phyloP scores from a whole-genome alignment of 2,888 invertebrate species.

The Epinotia demarniana region DNA sequence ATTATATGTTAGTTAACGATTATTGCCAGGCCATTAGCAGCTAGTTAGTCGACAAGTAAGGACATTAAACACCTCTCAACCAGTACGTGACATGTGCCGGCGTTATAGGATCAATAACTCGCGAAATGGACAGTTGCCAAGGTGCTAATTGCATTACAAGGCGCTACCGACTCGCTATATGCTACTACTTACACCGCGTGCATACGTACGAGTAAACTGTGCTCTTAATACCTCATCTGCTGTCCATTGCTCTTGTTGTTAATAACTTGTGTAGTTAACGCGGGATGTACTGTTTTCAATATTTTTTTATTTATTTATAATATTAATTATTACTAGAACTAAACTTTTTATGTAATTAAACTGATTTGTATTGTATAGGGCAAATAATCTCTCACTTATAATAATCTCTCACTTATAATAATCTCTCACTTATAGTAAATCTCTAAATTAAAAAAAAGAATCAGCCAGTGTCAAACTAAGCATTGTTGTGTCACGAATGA shows the following conservation, averaged over 20 bases:
- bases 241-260: neutral
- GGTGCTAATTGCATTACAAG: slow-evolving; percentile 49
- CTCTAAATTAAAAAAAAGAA: no score
- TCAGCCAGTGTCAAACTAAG: no score
- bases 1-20: neutral
- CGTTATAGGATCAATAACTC: slow-evolving; percentile 38
- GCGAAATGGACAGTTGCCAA: slow-evolving; percentile 41
- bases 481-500: no score
- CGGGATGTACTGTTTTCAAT: neutral
- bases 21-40: neutral
- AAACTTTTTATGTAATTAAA: no score
- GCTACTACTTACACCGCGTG: slow-evolving; percentile 7
- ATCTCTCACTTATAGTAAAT: no score
- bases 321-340: no score
- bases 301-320: no score
- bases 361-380: no score
- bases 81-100: slow-evolving; percentile 12
- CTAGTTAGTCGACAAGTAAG: slow-evolving; percentile 3
- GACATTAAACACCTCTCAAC: neutral
- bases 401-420: no score
- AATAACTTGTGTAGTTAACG: neutral
- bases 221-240: slow-evolving; percentile 11
- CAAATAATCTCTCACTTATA: no score
- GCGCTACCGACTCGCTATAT: slow-evolving; percentile 8
- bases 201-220: neutral